Evolutionary conservation across 2,888 invertebrate species (phyloP).

Genomic region (Eristalinus sepulchralis): DNA sequence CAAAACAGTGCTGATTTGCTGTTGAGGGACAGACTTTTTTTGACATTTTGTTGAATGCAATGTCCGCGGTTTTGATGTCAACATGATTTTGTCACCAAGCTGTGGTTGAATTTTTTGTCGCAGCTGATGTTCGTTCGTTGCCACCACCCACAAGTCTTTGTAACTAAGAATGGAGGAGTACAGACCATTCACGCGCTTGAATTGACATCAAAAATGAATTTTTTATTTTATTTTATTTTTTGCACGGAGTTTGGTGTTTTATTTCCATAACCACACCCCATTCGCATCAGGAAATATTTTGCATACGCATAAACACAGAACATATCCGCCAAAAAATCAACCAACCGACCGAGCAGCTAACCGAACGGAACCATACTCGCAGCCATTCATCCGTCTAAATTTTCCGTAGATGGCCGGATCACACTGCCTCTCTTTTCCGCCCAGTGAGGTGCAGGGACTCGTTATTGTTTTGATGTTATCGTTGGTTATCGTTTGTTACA

Average conservation of each 20-base stretch:
- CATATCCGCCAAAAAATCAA: constrained; percentile 64
- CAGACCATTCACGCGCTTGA: constrained; percentile 47
- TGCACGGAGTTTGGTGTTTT: neutral
- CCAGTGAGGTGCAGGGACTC: neutral
- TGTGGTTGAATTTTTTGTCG: constrained; percentile 32
- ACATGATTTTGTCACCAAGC: constrained; percentile 47
- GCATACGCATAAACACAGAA: constrained; percentile 50
- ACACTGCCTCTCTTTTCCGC: neutral
- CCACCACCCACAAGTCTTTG: neutral
- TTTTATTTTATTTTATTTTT: constrained; percentile 33
- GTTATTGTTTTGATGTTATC: constrained; percentile 70
- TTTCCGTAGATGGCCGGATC: constrained; percentile 23
- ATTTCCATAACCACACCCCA: constrained; percentile 31
- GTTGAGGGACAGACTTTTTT: constrained; percentile 51
- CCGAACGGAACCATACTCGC: constrained; percentile 20
- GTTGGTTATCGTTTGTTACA: constrained; percentile 64
- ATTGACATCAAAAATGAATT: constrained; percentile 54
- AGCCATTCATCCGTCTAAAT: constrained; percentile 62
- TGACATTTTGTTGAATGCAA: constrained; percentile 57
- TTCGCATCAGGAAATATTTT: constrained; percentile 52
- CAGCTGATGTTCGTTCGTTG: neutral
- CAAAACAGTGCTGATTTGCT: constrained; percentile 51
- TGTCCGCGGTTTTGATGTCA: constrained; percentile 66
- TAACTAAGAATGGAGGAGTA: constrained; percentile 13
- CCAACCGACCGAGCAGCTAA: constrained; percentile 37